Conservation (phyloP, 2,797 vertebrate genomes). For the Cheirogaleus major region DNA sequence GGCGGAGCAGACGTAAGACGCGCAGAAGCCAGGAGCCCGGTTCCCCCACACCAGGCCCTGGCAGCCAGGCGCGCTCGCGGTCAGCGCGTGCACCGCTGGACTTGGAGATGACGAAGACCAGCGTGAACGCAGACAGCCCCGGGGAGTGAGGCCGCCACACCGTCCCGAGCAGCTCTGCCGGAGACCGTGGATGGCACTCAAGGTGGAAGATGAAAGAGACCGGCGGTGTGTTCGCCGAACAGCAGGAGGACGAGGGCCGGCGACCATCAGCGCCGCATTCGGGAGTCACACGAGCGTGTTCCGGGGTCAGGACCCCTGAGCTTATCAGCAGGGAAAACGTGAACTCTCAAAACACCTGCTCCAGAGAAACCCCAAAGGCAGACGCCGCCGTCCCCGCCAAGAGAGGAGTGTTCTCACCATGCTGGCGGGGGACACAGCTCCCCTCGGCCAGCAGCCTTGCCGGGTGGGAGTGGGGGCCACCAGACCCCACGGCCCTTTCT, state of each 20-base stretch:
- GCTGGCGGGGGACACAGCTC: rapidly evolving
- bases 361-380: not conserved
- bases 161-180: not conserved
- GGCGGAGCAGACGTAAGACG: not conserved
- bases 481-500: too few species aligned
- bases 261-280: not conserved
- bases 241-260: not conserved
- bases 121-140: not conserved
- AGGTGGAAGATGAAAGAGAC: not conserved
- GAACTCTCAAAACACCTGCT: not conserved
- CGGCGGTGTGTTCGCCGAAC: not conserved
- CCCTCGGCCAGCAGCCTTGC: rapidly evolving
- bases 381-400: not conserved
- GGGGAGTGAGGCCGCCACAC: not conserved
- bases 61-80: rapidly evolving
- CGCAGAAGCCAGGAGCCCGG: not conserved
- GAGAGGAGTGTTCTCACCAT: not conserved
- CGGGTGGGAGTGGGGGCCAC: not conserved
- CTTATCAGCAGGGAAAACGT: not conserved
- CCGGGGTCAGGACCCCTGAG: not conserved
- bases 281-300: not conserved
- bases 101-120: not conserved
- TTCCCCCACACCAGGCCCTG: rapidly evolving
- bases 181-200: not conserved
- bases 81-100: not conserved